Evolutionary conservation across 2,113 vertebrate genomes (phyloP), one percentile per base, ranked within the genome.

Genomic region (Xiphophorus hellerii): DNA sequence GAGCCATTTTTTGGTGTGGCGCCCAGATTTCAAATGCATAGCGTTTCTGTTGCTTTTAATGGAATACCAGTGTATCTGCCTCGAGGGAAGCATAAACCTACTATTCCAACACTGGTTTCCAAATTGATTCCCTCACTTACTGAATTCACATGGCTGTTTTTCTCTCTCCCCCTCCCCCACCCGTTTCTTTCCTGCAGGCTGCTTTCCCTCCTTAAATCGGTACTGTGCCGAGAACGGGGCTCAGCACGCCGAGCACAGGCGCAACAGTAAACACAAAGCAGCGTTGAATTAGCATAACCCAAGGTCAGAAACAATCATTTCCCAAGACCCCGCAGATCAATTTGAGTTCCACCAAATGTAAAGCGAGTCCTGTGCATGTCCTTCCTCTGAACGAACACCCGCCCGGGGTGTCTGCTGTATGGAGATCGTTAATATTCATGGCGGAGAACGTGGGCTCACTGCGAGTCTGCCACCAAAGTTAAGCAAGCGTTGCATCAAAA

Each of bases 1-100:
- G 28, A 29, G n/a, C 9, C 20, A 27, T 14, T 64, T 75, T 73
- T 82, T 83, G 78, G 86, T 87, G 81, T 75, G 72, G 76, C 31
- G 80, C 78, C 73, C 78, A 83, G 77, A 89, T 91, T 90, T 90
- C 79, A 89, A 89, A 93, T 87, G 83, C 89, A 90, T 83, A 60
- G 69, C 28, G 78, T 88, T 83, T 71, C 86, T 88, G 84, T 78
- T 79, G 82, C 84, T 86, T 87, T 83, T 89, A 90, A 90, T 89
- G 88, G 87, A 90, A 85, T 66, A 74, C 82, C 84, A 82, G 73
- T 83, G 83, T 80, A 82, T 82, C 78, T 62, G 77, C 86, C 90
- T 87, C 78, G 1, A 70, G 92, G 87, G 87, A 71, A 84, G 81
- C 78, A n/a, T 91, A 84, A 84, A 86, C 68, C 80, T 71, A 62